Percentiles rank a stretch among this genome's conserved stretches.
Evolutionary conservation across 1,140 invertebrate species (phyloP).

Genomic region (Harlomillsia oculata): DNA sequence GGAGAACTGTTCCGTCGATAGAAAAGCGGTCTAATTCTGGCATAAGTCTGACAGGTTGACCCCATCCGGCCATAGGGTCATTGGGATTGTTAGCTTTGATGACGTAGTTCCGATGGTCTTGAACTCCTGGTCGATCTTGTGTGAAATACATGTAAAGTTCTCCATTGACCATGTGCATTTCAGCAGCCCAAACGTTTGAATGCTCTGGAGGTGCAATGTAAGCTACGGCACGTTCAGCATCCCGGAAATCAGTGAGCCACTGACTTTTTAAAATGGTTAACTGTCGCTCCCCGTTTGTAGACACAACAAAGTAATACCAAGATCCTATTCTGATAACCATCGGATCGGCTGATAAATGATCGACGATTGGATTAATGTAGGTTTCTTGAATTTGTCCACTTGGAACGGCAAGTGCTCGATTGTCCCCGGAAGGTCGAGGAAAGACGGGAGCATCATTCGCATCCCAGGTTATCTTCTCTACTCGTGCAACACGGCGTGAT

Average conservation of each 20-base stretch:
- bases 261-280: slow-evolving; percentile 14
- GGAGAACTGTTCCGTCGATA: slow-evolving; percentile 11
- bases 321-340: neutral
- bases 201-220: slow-evolving; percentile 3
- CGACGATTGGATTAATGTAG: slow-evolving; percentile 12
- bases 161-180: slow-evolving; percentile 12
- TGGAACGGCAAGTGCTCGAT: neutral
- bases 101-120: slow-evolving; percentile 5
- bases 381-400: slow-evolving; percentile 11
- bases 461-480: slow-evolving; percentile 9
- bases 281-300: slow-evolving; percentile 5
- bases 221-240: neutral
- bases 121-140: neutral
- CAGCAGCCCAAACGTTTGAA: slow-evolving; percentile 7
- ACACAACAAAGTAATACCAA: slow-evolving; percentile 14
- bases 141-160: slow-evolving; percentile 10
- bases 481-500: neutral
- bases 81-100: slow-evolving; percentile 5
- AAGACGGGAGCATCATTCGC: neutral
- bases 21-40: slow-evolving; percentile 6
- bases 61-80: slow-evolving; percentile 3
- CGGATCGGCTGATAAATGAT: slow-evolving; percentile 12
- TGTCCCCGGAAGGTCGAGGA: slow-evolving; percentile 3
- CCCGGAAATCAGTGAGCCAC: slow-evolving; percentile 9
- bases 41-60: slow-evolving; percentile 1